These are phyloP conservation scores for Elmis aenea DNA, from an alignment of 2,888 invertebrate species.

Conservation along the genomic window DNA sequence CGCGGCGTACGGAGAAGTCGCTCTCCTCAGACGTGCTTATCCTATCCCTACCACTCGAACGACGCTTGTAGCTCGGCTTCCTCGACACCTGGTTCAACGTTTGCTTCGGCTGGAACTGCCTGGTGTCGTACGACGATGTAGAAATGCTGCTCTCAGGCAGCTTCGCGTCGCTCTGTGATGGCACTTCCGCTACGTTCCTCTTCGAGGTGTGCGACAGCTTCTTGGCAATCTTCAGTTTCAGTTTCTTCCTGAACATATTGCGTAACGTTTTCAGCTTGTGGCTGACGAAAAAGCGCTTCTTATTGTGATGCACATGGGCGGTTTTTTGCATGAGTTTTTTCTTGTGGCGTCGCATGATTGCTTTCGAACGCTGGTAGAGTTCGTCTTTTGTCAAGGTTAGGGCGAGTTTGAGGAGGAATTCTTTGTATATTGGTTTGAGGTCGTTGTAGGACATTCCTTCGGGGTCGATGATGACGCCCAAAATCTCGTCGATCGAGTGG, in stretches of 20 bases:
- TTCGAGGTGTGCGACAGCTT: constrained; percentile 20
- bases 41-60: constrained; percentile 27
- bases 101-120: constrained; percentile 58
- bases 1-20: constrained; percentile 43
- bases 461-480: constrained; percentile 83
- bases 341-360: constrained; percentile 81
- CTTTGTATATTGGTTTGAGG: constrained; percentile 85
- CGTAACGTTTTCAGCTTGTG: constrained; percentile 41
- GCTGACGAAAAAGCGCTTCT: constrained; percentile 32
- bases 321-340: constrained; percentile 61
- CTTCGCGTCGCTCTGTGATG: constrained; percentile 22
- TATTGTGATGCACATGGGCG: constrained; percentile 47
- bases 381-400: constrained; percentile 89
- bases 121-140: constrained; percentile 58
- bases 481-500: constrained; percentile 81
- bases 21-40: constrained; percentile 48
- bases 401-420: constrained; percentile 80
- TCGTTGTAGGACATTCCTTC: constrained; percentile 93
- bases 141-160: constrained; percentile 57
- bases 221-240: constrained; percentile 39
- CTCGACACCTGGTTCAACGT: constrained; percentile 34
- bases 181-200: constrained; percentile 5
- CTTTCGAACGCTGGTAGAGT: constrained; percentile 82
- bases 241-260: constrained; percentile 56
- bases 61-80: constrained; percentile 36